These are phyloP conservation scores for Phalacrocorax brasilianus DNA, from an alignment of 2,113 vertebrate genomes.

Conservation along the genomic window DNA sequence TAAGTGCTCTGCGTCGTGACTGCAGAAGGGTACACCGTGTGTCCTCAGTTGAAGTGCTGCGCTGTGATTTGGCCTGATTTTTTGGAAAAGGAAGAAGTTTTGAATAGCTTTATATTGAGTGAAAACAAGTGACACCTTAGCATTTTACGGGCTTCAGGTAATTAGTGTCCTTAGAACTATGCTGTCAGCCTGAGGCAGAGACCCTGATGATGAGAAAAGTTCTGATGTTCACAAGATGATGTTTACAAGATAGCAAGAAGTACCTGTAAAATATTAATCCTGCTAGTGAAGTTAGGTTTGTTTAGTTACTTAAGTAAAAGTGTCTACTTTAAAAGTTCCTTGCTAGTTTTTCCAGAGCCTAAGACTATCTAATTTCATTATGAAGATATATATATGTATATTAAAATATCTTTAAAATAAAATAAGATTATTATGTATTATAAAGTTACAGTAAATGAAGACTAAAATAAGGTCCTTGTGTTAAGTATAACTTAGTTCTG, in stretches of 20 bases:
- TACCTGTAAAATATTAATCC: not conserved
- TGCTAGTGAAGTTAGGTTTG: not conserved
- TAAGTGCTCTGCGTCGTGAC: not conserved
- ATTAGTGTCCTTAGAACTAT: not conserved
- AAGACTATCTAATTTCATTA: not conserved
- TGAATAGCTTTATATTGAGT: not conserved
- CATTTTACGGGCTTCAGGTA: not conserved
- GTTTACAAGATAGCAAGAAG: not conserved
- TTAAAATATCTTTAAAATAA: not conserved
- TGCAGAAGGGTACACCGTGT: not conserved
- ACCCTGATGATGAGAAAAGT: not conserved
- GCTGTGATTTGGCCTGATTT: not conserved
- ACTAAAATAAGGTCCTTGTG: not conserved
- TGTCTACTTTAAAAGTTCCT: not conserved
- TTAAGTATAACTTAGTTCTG: not conserved
- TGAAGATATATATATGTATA: not conserved
- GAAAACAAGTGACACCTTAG: not conserved
- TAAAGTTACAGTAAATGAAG: not conserved
- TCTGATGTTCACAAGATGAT: not conserved
- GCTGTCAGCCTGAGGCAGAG: not conserved
- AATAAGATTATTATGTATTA: not conserved
- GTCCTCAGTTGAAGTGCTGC: not conserved
- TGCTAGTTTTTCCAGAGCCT: not conserved
- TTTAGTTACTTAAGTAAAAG: not conserved
- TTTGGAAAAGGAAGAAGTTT: not conserved